A percentile compares a stretch with the other conserved stretches of the same genome.
Evolutionary conservation across 2,797 vertebrate species (phyloP).

Genomic region (Thalassophryne amazonica): DNA sequence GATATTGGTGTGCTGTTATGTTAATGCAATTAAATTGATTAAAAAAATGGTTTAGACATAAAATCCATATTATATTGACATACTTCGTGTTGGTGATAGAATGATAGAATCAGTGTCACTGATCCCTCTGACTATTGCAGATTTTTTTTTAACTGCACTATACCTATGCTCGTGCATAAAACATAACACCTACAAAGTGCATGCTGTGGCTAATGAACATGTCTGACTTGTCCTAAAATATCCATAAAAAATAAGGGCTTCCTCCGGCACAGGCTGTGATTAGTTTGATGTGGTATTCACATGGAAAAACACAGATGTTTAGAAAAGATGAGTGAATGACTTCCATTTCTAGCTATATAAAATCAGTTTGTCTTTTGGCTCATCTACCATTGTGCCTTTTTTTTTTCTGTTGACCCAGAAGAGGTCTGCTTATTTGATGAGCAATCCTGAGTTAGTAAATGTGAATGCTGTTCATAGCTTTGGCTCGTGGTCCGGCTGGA

Average conservation of each 20-base stretch:
- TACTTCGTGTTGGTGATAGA: too few relatives aligned
- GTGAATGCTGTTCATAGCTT: background rate
- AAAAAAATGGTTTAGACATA: too few relatives aligned
- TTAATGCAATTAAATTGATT: too few relatives aligned
- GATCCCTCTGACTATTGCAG: too few relatives aligned
- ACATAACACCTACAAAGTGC: slow-evolving; percentile 14
- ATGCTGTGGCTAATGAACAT: slow-evolving; percentile 35
- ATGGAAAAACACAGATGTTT: slow-evolving; percentile 63
- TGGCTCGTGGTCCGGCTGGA: background rate
- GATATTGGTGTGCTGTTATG: too few relatives aligned
- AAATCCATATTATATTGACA: too few relatives aligned
- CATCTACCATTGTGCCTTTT: slow-evolving; percentile 8
- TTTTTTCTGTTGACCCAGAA: background rate
- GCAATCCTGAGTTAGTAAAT: background rate
- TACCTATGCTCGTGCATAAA: too few relatives aligned
- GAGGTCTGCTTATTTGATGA: slow-evolving; percentile 11
- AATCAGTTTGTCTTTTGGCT: slow-evolving; percentile 26
- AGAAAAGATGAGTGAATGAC: slow-evolving; percentile 51
- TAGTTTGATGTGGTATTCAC: slow-evolving; percentile 73
- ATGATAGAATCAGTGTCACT: too few relatives aligned
- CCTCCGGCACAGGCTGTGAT: slow-evolving; percentile 50
- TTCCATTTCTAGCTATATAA: too few relatives aligned
- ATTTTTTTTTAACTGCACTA: too few relatives aligned
- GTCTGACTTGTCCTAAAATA: slow-evolving; percentile 46
- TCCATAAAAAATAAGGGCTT: slow-evolving; percentile 61